A percentile compares a stretch with the other conserved stretches of the same genome.
Conservation (phyloP, 2,797 vertebrate genomes). For the Lycodopsis pacificus region DNA sequence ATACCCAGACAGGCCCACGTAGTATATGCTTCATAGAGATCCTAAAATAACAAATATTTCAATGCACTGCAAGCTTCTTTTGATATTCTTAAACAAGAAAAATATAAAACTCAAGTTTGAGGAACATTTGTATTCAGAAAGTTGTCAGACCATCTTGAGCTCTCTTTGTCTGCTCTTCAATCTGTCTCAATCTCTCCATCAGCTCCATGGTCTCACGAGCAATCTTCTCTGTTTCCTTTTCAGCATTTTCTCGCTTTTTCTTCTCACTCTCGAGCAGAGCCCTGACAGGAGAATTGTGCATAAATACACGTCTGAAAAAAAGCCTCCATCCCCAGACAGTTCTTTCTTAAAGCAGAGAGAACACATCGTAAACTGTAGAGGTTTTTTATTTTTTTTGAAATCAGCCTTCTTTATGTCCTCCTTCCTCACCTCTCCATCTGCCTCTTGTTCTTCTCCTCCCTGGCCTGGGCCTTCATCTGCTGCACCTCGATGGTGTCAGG, state of each 20-base stretch:
- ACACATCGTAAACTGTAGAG: slow-evolving; percentile 71
- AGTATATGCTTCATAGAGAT: slow-evolving; percentile 15
- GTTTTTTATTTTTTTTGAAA: no score
- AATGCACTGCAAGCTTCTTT: slow-evolving; percentile 16
- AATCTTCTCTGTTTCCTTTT: slow-evolving; percentile 98
- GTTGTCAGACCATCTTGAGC: slow-evolving; percentile 92
- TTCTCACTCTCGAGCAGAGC: slow-evolving; percentile 97
- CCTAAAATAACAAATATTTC: slow-evolving; percentile 26
- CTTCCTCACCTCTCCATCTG: slow-evolving; percentile 92
- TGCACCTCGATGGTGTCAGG: slow-evolving; percentile 98
- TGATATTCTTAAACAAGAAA: slow-evolving; percentile 37
- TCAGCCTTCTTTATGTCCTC: slow-evolving; percentile 20
- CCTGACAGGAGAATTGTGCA: slow-evolving; percentile 84
- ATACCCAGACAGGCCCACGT: slow-evolving; percentile 8
- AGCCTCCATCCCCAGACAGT: slow-evolving; percentile 61
- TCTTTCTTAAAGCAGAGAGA: slow-evolving; percentile 71
- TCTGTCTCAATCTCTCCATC: slow-evolving; percentile 93
- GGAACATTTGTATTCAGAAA: slow-evolving; percentile 66
- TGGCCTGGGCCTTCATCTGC: slow-evolving; percentile 98
- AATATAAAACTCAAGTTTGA: slow-evolving; percentile 35
- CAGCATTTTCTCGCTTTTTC: slow-evolving; percentile 96
- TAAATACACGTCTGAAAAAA: slow-evolving; percentile 72
- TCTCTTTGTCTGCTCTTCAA: slow-evolving; percentile 97
- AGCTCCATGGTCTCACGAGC: slow-evolving; percentile 96
- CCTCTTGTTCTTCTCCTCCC: slow-evolving; percentile 96